These are phyloP conservation scores for Beris morrisii DNA, from an alignment of 2,888 invertebrate species.

Conservation along the genomic window DNA sequence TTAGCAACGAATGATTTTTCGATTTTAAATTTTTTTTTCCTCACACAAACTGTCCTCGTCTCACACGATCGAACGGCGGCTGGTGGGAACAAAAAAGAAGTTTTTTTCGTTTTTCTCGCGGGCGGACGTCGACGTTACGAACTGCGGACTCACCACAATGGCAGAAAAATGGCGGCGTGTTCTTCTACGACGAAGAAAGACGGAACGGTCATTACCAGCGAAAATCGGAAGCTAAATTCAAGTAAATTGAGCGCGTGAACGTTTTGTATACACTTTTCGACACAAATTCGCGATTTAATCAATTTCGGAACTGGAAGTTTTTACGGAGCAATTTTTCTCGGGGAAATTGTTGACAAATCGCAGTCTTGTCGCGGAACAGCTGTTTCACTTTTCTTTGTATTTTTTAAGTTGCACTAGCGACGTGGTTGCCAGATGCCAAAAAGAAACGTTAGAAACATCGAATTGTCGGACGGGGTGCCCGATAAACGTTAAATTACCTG, in stretches of 20 bases:
- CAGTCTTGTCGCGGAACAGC: slow-evolving; percentile 25
- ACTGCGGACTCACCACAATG: slow-evolving; percentile 2
- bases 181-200: background rate
- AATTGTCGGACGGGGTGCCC: too few relatives aligned
- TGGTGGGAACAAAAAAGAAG: too few relatives aligned
- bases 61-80: background rate
- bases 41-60: slow-evolving; percentile 4
- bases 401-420: slow-evolving; percentile 3
- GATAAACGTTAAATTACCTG: too few relatives aligned
- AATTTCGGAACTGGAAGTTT: too few relatives aligned
- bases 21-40: background rate
- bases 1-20: slow-evolving; percentile 1
- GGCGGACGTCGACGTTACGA: background rate
- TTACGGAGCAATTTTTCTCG: slow-evolving; percentile 5
- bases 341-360: slow-evolving; percentile 27
- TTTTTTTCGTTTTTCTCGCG: background rate
- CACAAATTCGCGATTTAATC: too few relatives aligned
- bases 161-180: slow-evolving; percentile 28
- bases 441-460: background rate
- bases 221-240: too few relatives aligned
- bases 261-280: too few relatives aligned
- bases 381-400: slow-evolving; percentile 18
- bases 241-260: too few relatives aligned
- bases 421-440: background rate
- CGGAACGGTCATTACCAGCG: too few relatives aligned